These are phyloP conservation scores for Echeneis naucrates DNA, from an alignment of 2,797 vertebrate genomes.

Conservation along the genomic window DNA sequence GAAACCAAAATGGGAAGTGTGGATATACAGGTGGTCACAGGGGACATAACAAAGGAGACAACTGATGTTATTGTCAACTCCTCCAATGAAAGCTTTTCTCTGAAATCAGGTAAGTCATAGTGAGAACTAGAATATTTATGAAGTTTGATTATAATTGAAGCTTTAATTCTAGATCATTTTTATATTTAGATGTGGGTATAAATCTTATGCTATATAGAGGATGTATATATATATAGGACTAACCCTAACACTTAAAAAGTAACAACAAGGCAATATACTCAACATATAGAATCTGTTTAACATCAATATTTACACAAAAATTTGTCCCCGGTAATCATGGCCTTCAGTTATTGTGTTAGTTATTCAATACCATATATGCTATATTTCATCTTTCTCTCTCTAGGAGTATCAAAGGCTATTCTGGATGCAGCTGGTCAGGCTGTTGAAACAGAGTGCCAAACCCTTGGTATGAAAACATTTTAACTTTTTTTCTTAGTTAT, in stretches of 20 bases:
- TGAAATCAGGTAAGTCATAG: conserved; percentile 83
- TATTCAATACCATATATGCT: not conserved
- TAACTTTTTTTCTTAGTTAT: no score
- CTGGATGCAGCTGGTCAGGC: conserved; percentile 79
- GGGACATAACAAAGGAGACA: conserved; percentile 90
- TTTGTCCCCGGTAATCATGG: not conserved
- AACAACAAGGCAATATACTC: not conserved
- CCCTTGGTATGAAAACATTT: conserved; percentile 64
- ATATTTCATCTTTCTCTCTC: not conserved
- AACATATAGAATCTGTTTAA: not conserved
- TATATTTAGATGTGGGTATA: not conserved
- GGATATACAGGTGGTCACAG: conserved; percentile 82
- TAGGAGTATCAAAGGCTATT: conserved; percentile 85
- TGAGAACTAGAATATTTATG: not conserved
- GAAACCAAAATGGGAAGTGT: conserved; percentile 87
- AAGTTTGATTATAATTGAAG: not conserved
- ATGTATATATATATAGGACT: no score
- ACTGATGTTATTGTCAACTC: conserved; percentile 92
- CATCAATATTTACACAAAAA: not conserved
- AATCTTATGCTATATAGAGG: not conserved
- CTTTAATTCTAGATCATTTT: not conserved
- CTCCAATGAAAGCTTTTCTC: conserved; percentile 81
- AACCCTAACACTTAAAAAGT: not conserved
- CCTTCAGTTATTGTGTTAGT: not conserved
- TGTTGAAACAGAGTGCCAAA: conserved; percentile 74